phyloP scores from a whole-genome alignment of 2,797 vertebrate genomes.

The Garrulus glandarius region DNA sequence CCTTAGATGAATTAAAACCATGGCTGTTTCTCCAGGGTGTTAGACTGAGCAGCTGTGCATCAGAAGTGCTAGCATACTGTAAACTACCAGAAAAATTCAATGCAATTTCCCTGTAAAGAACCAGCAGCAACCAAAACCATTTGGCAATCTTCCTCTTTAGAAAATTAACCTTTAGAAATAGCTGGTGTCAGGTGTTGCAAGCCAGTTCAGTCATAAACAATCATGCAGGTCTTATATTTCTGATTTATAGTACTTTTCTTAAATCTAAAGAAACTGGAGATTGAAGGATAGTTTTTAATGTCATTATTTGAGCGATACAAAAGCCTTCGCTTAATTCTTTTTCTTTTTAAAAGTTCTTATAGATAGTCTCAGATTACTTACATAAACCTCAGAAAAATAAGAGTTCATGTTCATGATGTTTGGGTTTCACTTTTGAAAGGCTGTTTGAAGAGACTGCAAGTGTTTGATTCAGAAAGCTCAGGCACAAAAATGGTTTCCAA shows the following conservation, averaged over 20 bases:
- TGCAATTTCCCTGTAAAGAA: neutral
- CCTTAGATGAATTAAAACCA: neutral
- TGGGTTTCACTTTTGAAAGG: neutral
- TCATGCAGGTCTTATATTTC: neutral
- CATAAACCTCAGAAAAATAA: neutral
- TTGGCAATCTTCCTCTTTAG: neutral
- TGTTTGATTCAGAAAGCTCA: neutral
- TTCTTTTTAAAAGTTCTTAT: neutral
- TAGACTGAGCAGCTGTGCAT: neutral
- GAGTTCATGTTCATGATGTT: neutral
- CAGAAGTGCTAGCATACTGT: neutral
- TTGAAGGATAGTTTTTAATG: neutral
- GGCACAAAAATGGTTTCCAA: conserved; percentile 20
- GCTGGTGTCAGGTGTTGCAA: neutral
- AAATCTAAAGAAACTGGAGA: neutral
- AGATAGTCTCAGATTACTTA: neutral
- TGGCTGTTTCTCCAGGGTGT: neutral
- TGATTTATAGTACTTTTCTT: neutral
- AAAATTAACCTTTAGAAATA: neutral
- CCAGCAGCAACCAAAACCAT: neutral
- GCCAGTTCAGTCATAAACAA: neutral
- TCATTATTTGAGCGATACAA: rapidly evolving
- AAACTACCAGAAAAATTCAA: neutral
- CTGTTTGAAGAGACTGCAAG: neutral
- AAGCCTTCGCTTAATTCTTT: neutral